Evolutionary conservation across 64 coral and sea anemone genomes (phyloP).

Genomic region (Stichodactyla mertensii): DNA sequence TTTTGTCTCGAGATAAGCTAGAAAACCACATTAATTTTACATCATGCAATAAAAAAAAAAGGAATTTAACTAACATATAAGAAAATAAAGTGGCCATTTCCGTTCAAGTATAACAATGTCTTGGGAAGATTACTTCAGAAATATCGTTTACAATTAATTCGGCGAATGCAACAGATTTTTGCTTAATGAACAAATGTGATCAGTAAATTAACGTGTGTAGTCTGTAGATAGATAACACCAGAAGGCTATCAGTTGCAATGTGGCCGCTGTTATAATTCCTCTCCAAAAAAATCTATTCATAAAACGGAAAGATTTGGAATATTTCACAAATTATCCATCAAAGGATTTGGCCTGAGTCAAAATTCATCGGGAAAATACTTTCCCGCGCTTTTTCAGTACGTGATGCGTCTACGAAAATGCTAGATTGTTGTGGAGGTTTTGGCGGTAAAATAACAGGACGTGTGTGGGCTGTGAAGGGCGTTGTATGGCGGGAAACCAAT

Average conservation of each 20-base stretch:
- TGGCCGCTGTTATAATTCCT: background rate
- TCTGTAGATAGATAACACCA: background rate
- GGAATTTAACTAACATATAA: background rate
- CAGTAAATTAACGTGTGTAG: background rate
- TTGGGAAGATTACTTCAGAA: background rate
- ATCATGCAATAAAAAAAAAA: background rate
- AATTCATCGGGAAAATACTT: background rate
- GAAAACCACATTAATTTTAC: background rate
- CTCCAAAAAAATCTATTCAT: background rate
- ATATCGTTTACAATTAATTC: background rate
- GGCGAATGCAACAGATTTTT: background rate
- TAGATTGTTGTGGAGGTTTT: background rate
- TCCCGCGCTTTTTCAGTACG: slow-evolving; percentile 1
- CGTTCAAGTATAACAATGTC: background rate
- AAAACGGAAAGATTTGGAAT: background rate
- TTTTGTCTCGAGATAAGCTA: background rate
- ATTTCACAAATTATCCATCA: background rate
- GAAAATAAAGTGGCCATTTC: background rate
- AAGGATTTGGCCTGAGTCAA: no score
- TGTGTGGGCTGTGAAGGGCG: background rate
- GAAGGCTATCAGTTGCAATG: background rate
- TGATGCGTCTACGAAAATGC: background rate
- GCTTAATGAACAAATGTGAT: slow-evolving; percentile 1
- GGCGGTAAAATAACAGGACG: slow-evolving; percentile 6
- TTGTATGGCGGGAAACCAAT: background rate